Evolutionary conservation across 2,888 invertebrate species (phyloP), one percentile per base, ranked within the genome.

Genomic region (Pristionchus japonicus): DNA sequence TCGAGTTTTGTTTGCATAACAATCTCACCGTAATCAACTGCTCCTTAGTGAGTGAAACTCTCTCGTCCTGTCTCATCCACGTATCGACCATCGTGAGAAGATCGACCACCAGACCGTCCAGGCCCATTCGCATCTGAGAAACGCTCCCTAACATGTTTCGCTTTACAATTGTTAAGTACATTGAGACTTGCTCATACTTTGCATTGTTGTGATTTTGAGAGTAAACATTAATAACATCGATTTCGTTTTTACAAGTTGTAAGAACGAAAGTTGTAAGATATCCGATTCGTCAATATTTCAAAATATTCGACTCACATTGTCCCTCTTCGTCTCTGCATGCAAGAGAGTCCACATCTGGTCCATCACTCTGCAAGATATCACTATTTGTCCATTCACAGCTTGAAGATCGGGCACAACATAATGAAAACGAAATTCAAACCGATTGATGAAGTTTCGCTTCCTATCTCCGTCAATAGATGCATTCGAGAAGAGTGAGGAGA

Each of bases 31-130:
- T 89, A 40, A 74, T 40, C 13, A 92, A 86, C 88, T 92, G 89
- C 20, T 70, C 67, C 23, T 37, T 84, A 2, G 77, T 64, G 23
- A 93, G 87, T 49, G 83, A 77, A 20, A 91, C 64, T 34, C 49
- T 67, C 15, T 74, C 85, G 43, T 93, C 92, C 13, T 89, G 91
- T 31, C 84, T 86, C 70, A 93, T 87, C 93, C 94, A 93, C 1
- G 91, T 86, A 43, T 93, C 91, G 15, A 94, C 91, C 70, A 93
- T 92, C n/a, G 90, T 88, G 34, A 93, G 86, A 47, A 93, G 86
- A 88, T 93, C 93, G 13, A 93, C 89, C 40, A 93, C 89, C 23
- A 93, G 90, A 11, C 92, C 92, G 83, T 93, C 92, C 57, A 93
- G 91, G 20, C 93, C 93, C 37, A 89, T 86, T 77, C 89, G 83